Percentiles rank a stretch among this genome's conserved stretches.
These are phyloP conservation scores for Trematomus loennbergii DNA, from an alignment of 2,113 vertebrate species.

Conservation along the genomic window DNA sequence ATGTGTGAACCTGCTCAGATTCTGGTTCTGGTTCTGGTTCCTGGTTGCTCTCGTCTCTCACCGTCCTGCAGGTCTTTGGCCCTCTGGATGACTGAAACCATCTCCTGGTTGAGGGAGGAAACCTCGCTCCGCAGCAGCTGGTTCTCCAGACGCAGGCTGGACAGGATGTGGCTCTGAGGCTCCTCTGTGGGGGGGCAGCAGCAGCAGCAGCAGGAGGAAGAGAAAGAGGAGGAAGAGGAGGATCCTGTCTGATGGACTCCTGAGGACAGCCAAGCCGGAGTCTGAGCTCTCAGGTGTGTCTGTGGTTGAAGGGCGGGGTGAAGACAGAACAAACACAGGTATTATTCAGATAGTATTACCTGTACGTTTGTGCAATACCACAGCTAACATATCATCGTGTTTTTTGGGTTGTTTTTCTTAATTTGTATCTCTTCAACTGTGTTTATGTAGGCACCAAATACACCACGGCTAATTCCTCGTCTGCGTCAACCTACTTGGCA, in stretches of 20 bases:
- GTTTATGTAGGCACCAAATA: too few relatives aligned
- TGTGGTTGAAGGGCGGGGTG: slow-evolving; percentile 40
- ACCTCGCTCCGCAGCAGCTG: slow-evolving; percentile 95
- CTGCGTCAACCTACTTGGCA: too few relatives aligned
- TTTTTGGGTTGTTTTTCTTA: too few relatives aligned
- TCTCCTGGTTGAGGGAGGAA: slow-evolving; percentile 97
- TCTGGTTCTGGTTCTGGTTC: not conserved
- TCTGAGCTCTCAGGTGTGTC: slow-evolving; percentile 86
- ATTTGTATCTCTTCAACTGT: too few relatives aligned
- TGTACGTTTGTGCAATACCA: too few relatives aligned
- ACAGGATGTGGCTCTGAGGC: slow-evolving; percentile 89
- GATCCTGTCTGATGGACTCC: slow-evolving; percentile 69
- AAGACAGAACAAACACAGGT: not conserved
- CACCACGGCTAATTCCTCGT: too few relatives aligned
- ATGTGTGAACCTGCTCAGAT: too few relatives aligned
- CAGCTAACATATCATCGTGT: too few relatives aligned
- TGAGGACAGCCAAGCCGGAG: slow-evolving; percentile 81
- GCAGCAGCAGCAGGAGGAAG: slow-evolving; percentile 20
- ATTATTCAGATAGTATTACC: not conserved
- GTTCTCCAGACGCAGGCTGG: slow-evolving; percentile 96
- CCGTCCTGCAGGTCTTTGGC: slow-evolving; percentile 95
- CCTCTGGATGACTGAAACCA: slow-evolving; percentile 94
- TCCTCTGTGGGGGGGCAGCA: slow-evolving; percentile 62
- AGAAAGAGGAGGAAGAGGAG: slow-evolving; percentile 12
- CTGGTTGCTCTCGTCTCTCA: slow-evolving; percentile 50